Conservation (phyloP, 2,113 vertebrate genomes). For the Brachirus orientalis region DNA sequence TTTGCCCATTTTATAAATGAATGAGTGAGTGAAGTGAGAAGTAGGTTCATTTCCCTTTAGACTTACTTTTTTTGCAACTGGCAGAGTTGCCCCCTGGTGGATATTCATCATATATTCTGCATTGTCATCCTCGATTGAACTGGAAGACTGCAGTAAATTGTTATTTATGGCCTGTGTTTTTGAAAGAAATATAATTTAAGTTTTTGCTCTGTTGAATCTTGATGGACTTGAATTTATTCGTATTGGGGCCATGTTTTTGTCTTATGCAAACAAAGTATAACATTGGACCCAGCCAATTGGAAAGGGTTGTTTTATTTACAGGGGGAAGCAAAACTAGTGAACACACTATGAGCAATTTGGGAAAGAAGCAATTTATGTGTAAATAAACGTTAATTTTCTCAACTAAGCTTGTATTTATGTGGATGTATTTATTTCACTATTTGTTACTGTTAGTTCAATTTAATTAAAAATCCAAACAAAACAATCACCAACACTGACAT, state of each 20-base stretch:
- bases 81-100: too few relatives aligned
- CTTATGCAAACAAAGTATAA: not conserved
- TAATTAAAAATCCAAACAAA: not conserved
- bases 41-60: too few relatives aligned
- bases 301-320: not conserved
- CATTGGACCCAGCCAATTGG: too few relatives aligned
- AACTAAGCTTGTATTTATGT: not conserved
- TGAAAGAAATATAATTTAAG: not conserved
- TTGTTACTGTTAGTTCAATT: conserved; percentile 1
- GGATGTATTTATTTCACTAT: not conserved
- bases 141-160: too few relatives aligned
- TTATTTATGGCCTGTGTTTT: not conserved
- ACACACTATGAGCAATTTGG: not conserved
- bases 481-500: not conserved
- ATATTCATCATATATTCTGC: too few relatives aligned
- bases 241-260: not conserved
- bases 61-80: too few relatives aligned
- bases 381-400: not conserved
- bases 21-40: too few relatives aligned
- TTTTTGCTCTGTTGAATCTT: not conserved
- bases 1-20: too few relatives aligned
- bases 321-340: too few relatives aligned
- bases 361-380: too few relatives aligned
- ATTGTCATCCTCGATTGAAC: too few relatives aligned
- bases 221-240: not conserved